These are phyloP conservation scores for Imbricaverruca yamaguchii DNA, from an alignment of 2,888 invertebrate species.

Conservation along the genomic window DNA sequence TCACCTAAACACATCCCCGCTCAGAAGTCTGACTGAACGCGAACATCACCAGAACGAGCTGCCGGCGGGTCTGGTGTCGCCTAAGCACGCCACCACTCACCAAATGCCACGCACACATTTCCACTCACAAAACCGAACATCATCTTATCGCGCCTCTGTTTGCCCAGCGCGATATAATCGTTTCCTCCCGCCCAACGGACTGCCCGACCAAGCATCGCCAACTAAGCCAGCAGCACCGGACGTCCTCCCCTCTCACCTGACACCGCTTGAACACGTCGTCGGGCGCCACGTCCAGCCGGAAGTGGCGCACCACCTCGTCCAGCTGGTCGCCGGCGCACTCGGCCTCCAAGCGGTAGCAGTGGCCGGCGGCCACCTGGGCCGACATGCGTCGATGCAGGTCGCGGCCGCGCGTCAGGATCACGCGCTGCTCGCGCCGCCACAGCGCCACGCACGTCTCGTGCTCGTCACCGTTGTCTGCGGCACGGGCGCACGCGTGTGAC, in stretches of 20 bases:
- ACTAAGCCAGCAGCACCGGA: too few species aligned
- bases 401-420: conserved; percentile 50
- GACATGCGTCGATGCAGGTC: conserved; percentile 40
- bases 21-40: too few species aligned
- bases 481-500: neutral
- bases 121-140: too few species aligned
- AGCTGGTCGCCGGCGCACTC: conserved; percentile 53
- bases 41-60: too few species aligned
- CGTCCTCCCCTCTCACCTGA: conserved; percentile 47
- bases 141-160: too few species aligned
- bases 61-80: too few species aligned
- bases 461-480: conserved; percentile 42
- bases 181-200: too few species aligned
- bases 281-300: conserved; percentile 55
- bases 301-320: conserved; percentile 56
- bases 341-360: conserved; percentile 53
- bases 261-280: conserved; percentile 64
- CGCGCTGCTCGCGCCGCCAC: conserved; percentile 48
- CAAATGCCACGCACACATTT: too few species aligned
- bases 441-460: conserved; percentile 49
- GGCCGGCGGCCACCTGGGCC: conserved; percentile 49
- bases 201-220: too few species aligned
- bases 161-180: too few species aligned
- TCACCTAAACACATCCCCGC: too few species aligned
- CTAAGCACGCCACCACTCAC: too few species aligned